Evolutionary conservation across 2,113 vertebrate species (phyloP).

Genomic region (Nettapus auritus): DNA sequence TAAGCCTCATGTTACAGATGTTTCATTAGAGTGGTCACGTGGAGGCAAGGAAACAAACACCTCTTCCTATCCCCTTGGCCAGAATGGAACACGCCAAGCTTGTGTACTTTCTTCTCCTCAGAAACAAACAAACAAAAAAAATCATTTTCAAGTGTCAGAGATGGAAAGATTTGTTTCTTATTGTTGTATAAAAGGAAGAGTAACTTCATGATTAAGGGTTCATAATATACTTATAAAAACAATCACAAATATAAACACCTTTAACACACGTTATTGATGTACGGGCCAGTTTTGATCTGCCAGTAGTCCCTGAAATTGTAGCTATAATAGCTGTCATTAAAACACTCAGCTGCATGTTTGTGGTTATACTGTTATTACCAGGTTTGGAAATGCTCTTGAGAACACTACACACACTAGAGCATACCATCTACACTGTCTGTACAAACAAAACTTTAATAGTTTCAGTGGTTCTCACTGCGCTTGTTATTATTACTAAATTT

Average conservation of each 20-base stretch:
- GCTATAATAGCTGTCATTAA: slow-evolving; percentile 25
- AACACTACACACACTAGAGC: neutral
- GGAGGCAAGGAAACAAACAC: neutral
- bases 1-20: neutral
- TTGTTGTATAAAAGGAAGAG: neutral
- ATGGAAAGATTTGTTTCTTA: neutral
- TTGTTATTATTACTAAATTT: neutral
- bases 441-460: neutral
- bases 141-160: neutral
- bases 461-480: neutral
- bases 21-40: neutral
- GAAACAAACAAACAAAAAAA: neutral
- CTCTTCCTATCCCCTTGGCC: neutral
- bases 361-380: neutral
- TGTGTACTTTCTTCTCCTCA: neutral
- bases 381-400: neutral
- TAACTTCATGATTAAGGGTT: neutral
- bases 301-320: neutral
- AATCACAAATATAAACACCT: neutral
- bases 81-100: neutral
- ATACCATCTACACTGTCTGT: neutral
- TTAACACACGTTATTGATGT: neutral
- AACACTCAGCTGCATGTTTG: neutral
- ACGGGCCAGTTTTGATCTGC: slow-evolving; percentile 13
- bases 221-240: slow-evolving; percentile 10